Base-by-base conservation (phyloP, 2,888 invertebrate species). In the Isotomurus palustris region DNA sequence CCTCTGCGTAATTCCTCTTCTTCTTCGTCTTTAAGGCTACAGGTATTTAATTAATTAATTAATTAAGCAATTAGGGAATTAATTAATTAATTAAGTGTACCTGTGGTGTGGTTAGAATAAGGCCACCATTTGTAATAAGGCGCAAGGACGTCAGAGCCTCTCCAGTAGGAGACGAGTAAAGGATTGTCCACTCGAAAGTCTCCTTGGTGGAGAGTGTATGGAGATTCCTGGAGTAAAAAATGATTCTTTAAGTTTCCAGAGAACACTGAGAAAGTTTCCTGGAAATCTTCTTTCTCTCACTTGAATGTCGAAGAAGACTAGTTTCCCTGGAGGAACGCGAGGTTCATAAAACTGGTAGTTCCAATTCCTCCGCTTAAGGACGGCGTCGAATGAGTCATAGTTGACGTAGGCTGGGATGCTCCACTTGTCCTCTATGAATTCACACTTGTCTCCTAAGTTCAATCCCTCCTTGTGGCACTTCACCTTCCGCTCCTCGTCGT, bases 171-270 rank as follows among this genome's bases (percentile, higher is more conserved):
- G 1, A 52, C 55, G 12, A 59, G 28, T 17, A 59, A 27, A 4
- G 59, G 52, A 52, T 59, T 56, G 17, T 59, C 56, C 4, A 41
- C 29, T 5, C 32, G 19, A 3, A 59, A 47, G 41, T 59, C 59
- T 22, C 55, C 59, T 43, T 47, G 52, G 17, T 40, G 36, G 3
- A 56, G 45, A 1, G 56, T 52, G 24, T 45, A 59, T 1, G 55
- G 55, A 4, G 55, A 59, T 44, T 59, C 59, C 14, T 51, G 40
- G 27, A 56, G 55, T 22, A 47, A 59, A n/a, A 50, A 40, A n/a
- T n/a, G n/a, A n/a, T n/a, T n/a, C n/a, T n/a, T n/a, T n/a, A n/a
- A n/a, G n/a, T n/a, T n/a, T n/a, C n/a, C n/a, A n/a, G n/a, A n/a
- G n/a, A n/a, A n/a, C n/a, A n/a, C n/a, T n/a, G n/a, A n/a, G n/a